Conservation (phyloP, 2,888 invertebrate genomes). For the Apamea epomidion region DNA sequence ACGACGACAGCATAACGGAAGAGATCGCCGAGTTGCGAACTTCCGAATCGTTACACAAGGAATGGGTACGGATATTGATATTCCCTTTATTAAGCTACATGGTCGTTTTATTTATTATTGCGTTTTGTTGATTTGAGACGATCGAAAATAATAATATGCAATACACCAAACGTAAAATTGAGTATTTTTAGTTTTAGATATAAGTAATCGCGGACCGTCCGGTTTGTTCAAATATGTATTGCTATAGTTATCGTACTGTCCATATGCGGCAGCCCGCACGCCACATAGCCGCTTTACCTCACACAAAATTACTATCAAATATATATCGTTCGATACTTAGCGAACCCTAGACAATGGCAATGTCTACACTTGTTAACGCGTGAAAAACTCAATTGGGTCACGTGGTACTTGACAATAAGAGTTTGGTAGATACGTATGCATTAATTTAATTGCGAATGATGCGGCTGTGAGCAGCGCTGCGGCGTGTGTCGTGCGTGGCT, state of each 20-base stretch:
- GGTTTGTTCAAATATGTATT: neutral
- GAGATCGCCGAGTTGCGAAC: slow-evolving; percentile 79
- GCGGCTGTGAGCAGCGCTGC: slow-evolving; percentile 19
- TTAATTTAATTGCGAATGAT: neutral
- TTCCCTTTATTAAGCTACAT: slow-evolving; percentile 34
- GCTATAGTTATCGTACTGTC: neutral
- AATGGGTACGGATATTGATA: slow-evolving; percentile 77
- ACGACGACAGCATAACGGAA: slow-evolving; percentile 81
- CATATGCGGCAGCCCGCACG: slow-evolving; percentile 78
- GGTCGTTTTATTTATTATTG: slow-evolving; percentile 25
- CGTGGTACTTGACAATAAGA: neutral
- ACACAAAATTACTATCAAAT: slow-evolving; percentile 7
- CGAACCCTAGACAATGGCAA: slow-evolving; percentile 6
- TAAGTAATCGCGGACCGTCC: neutral
- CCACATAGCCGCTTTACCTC: slow-evolving; percentile 54
- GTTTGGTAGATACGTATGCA: slow-evolving; percentile 4
- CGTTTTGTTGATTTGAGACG: slow-evolving; percentile 27
- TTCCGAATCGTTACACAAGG: slow-evolving; percentile 72
- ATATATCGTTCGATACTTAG: neutral
- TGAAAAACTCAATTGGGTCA: neutral
- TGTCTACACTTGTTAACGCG: slow-evolving; percentile 13
- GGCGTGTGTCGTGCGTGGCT: slow-evolving; percentile 27
- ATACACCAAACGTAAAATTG: neutral
- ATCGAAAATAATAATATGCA: neutral
- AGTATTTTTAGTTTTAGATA: neutral